A percentile compares a stretch with the other conserved stretches of the same genome.
phyloP scores from a whole-genome alignment of 2,113 vertebrate genomes.

The Toxotes jaculatrix region DNA sequence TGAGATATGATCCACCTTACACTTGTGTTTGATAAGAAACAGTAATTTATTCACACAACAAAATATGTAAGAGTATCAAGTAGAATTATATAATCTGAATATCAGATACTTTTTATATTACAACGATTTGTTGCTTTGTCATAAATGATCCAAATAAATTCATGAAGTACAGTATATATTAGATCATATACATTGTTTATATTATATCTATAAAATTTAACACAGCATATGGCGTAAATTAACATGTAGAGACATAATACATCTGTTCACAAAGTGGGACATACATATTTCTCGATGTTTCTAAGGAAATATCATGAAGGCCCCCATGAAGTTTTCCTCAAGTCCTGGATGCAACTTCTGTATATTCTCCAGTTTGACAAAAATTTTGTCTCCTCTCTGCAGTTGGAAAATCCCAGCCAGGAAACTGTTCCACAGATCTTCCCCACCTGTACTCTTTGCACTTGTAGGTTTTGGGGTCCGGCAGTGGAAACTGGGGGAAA shows the following conservation, averaged over 20 bases:
- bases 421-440: constrained; percentile 75
- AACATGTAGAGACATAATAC: constrained; percentile 6
- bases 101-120: constrained; percentile 72
- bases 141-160: constrained; percentile 32
- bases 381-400: constrained; percentile 60
- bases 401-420: constrained; percentile 78
- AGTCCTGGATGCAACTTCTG: not conserved
- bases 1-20: not conserved
- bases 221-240: constrained; percentile 23
- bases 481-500: constrained; percentile 62
- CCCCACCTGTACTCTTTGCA: accelerated
- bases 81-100: constrained; percentile 65
- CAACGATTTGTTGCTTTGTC: constrained; percentile 39
- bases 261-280: not conserved
- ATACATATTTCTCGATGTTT: not conserved
- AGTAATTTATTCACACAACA: constrained; percentile 57
- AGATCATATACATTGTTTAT: constrained; percentile 18
- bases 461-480: not conserved
- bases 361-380: constrained; percentile 58
- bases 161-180: constrained; percentile 32
- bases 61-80: constrained; percentile 14
- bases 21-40: constrained; percentile 24
- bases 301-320: constrained; percentile 76
- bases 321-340: constrained; percentile 77
- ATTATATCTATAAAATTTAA: constrained; percentile 22